Evolutionary conservation across 2,888 invertebrate species (phyloP), one percentile per base, ranked within the genome.

Genomic region (Mechanitis messenoides): DNA sequence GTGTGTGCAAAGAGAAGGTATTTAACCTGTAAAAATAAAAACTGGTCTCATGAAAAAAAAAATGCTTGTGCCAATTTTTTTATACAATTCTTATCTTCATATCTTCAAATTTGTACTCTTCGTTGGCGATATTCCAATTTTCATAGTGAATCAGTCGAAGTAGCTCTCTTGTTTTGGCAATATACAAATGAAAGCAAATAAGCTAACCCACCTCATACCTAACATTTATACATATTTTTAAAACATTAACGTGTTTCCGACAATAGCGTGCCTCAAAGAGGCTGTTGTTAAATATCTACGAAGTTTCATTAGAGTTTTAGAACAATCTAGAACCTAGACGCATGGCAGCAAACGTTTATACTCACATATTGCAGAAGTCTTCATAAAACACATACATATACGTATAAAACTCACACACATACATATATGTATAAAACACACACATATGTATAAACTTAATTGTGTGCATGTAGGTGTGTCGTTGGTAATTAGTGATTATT

Each of bases 51-150:
- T 72, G 75, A 75, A 76, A 75, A 78, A 77, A 20, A 75, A 81
- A 64, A 80, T 80, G 82, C 79, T 81, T 81, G 84, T 84, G 86
- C 87, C 88, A 87, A 88, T 79, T 80, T 80, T 79, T 83, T 76
- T 73, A 74, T 71, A 74, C 78, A 78, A 78, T 74, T 79, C 76
- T 76, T 71, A 71, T 72, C 77, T 63, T 60, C 74, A 78, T 71
- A 71, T 72, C 77, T 63, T 60, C 74, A 78, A 79, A 79, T 79
- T 80, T 79, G 75, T 82, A 75, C 74, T 74, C 75, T 73, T 72
- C 75, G 66, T 82, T 87, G 89, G 89, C 89, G 72, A 64, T 72
- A 69, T 69, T 85, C 89, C 89, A 89, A 86, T 76, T 78, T 77
- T 61, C 75, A 70, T 68, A 73, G 76, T 81, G 81, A 83, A 78